Evolutionary conservation across 1,140 invertebrate genomes (phyloP).

Genomic region (Wasmannia auropunctata): DNA sequence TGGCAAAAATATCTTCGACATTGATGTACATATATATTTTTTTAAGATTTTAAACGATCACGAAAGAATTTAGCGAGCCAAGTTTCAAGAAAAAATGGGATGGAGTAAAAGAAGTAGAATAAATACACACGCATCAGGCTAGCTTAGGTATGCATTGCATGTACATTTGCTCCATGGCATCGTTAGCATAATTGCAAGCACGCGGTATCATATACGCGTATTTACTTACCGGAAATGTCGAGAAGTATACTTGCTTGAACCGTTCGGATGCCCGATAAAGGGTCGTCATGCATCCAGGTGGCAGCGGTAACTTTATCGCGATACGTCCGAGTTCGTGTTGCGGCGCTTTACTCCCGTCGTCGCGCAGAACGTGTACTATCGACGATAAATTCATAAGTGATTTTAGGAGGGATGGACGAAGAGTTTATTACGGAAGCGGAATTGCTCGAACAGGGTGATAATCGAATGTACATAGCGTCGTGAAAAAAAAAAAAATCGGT

Average conservation of each 20-base stretch:
- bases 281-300: constrained; percentile 94
- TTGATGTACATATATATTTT: too few relatives aligned
- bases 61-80: neutral
- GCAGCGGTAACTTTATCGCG: constrained; percentile 93
- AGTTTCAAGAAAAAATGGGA: neutral
- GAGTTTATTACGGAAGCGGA: neutral
- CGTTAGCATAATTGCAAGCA: neutral
- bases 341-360: constrained; percentile 89
- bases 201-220: neutral
- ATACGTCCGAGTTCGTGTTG: constrained; percentile 92
- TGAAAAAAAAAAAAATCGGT: neutral
- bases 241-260: constrained; percentile 93
- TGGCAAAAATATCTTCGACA: neutral
- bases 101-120: neutral
- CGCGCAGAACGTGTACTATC: constrained; percentile 90
- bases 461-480: neutral
- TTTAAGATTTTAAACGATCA: too few relatives aligned
- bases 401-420: neutral
- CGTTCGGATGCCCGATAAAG: constrained; percentile 93
- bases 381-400: neutral
- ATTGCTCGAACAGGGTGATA: neutral
- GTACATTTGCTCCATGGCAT: neutral
- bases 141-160: neutral
- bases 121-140: too few relatives aligned
- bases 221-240: constrained; percentile 90